These are phyloP conservation scores for Hypanus sabinus DNA, from an alignment of 2,113 vertebrate species.

Conservation along the genomic window DNA sequence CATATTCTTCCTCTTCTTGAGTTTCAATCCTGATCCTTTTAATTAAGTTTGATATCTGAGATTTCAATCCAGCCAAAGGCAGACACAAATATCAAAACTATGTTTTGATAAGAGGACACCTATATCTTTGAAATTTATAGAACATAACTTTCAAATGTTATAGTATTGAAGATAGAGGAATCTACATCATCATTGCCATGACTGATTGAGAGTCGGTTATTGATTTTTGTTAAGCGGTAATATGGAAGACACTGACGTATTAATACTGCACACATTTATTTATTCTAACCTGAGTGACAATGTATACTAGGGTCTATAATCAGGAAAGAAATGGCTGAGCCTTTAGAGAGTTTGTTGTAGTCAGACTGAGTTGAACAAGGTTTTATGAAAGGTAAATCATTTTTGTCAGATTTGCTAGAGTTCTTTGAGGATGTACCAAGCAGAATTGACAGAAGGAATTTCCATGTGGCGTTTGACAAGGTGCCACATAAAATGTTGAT, in stretches of 20 bases:
- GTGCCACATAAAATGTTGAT: no score
- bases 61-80: neutral
- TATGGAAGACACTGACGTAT: neutral
- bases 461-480: no score
- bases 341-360: no score
- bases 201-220: neutral
- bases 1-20: neutral
- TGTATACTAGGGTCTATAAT: no score
- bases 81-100: neutral
- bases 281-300: neutral
- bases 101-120: neutral
- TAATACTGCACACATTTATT: neutral
- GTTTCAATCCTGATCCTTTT: neutral
- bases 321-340: no score
- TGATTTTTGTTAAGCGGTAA: neutral
- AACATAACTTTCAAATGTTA: neutral
- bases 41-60: neutral
- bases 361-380: no score
- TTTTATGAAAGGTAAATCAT: no score
- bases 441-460: no score
- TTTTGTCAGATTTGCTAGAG: no score
- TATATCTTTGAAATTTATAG: neutral
- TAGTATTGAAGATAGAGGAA: neutral
- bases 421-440: no score
- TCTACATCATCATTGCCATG: neutral